Evolutionary conservation across 1,140 invertebrate genomes (phyloP), one percentile per base, ranked within the genome.

Genomic region (Ephestia elutella): DNA sequence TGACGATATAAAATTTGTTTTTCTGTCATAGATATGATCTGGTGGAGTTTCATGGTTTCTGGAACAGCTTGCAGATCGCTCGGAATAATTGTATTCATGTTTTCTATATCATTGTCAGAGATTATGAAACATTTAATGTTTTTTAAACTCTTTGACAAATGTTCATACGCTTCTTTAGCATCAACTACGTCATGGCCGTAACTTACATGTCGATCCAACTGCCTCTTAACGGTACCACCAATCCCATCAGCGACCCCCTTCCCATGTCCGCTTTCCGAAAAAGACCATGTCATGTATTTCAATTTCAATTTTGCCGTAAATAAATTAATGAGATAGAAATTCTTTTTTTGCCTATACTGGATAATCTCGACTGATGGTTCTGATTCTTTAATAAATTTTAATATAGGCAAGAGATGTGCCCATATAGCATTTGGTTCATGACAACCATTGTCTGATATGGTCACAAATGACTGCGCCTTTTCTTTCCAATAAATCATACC

Each of bases 401-500:
- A 11, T 17, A 61, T 28, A 8, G 61, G 62, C 9, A 63, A 18
- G 10, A 67, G 44, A 53, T 67, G 65, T 18, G 65, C 65, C 65
- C 65, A 67, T 20, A 64, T 67, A 13, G 65, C 65, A 54, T 35
- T 21, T 3, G 65, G 65, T 38, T 67, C 49, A n/a, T 67, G 58
- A 44, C 55, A 48, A 25, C 49, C 64, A 32, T 55, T 55, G 15
- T 59, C 57, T 17, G 62, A 55, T 35, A 67, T 48, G 5, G 65
- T 60, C 13, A 60, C 59, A 65, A 68, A 68, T 21, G 66, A 68
- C 49, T 65, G 56, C 4, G 21, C 30, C 49, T 56, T 15, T 13
- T 49, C 30, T 49, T 62, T 65, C 20, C 21, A 49, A 28, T 57
- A 59, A 44, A 65, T 44, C 55, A 65, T 49, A 20, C 62, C 62